Conservation (phyloP, 2,797 vertebrate species). For the Pempheris klunzingeri region DNA sequence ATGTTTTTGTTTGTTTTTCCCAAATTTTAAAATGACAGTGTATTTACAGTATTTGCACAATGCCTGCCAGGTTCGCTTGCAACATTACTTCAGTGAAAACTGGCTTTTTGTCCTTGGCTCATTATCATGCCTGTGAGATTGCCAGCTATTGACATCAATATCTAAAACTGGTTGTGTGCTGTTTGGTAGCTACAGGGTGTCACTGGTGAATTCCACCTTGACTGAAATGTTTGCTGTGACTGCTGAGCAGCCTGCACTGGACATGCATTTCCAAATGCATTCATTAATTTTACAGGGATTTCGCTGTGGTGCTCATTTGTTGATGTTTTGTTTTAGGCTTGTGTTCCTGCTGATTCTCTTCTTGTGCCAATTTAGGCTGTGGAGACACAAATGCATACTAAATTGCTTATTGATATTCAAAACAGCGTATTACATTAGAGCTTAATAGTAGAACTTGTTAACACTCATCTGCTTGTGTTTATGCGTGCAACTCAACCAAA, state of each 20-base stretch:
- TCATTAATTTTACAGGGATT: conserved; percentile 59
- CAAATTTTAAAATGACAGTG: conserved; percentile 44
- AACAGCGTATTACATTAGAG: conserved; percentile 42
- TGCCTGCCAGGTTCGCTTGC: conserved; percentile 34
- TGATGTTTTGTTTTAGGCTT: conserved; percentile 58
- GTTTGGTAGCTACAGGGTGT: conserved; percentile 33
- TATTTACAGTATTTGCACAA: conserved; percentile 40
- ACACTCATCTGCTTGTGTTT: background rate
- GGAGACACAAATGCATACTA: conserved; percentile 59
- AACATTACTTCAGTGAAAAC: conserved; percentile 39
- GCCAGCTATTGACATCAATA: conserved; percentile 60
- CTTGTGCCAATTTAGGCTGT: conserved; percentile 53
- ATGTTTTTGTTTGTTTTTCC: conserved; percentile 31
- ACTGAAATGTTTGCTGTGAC: conserved; percentile 25
- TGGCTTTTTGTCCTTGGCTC: conserved; percentile 54
- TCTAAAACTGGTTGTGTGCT: conserved; percentile 54
- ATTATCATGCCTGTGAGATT: conserved; percentile 53
- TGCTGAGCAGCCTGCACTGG: conserved; percentile 21
- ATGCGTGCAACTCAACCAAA: conserved; percentile 3
- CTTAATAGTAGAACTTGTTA: conserved; percentile 23
- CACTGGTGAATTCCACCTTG: conserved; percentile 37
- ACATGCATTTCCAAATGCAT: conserved; percentile 48
- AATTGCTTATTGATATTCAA: conserved; percentile 58
- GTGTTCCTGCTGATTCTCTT: conserved; percentile 45
- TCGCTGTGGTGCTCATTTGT: conserved; percentile 51